Evolutionary conservation across 2,113 vertebrate species (phyloP), one percentile per base, ranked within the genome.

Genomic region (Ptilorrhoa leucosticta): DNA sequence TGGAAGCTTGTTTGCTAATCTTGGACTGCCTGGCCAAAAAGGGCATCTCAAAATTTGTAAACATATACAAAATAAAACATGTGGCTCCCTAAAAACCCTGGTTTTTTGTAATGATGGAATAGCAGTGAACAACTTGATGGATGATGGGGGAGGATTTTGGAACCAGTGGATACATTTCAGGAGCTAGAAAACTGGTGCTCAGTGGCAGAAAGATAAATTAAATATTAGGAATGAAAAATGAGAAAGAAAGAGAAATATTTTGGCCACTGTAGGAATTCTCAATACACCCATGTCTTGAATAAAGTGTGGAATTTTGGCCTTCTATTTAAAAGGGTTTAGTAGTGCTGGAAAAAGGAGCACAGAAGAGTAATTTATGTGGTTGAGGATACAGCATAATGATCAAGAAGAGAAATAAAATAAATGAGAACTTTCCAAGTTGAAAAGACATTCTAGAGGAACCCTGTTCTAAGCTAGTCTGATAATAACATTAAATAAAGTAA

Each of bases 21-120:
- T 58, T 48, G 60, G 58, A 47, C 30, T 86, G 53, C 72, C 35
- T 71, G 47, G 33, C 26, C 33, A 40, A 44, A 88, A 80, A 40
- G 7, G 76, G 21, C 40, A 72, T 64, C 72, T 93, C 65, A 14
- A 7, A 69, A 37, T 37, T 22, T 44, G 22, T 58, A 53, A 64
- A 40, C 10, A 18, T 33, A 24, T 15, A 26, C 27, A 30, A 75
- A 93, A 28, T 54, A 73, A 70, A 81, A 30, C 3, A 4, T 7
- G 3, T 1, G 2, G 5, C 50, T 77, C 11, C 39, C 26, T 66
- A 23, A 65, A 69, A n/a, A 7, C 1, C 4, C 7, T 31, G 5
- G 22, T 23, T 73, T 63, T 0, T 33, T n/a, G 5, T 21, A 42
- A 1, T 14, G 76, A 15, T 64, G 64, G 44, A 69, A 51, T 44